A percentile compares a stretch with the other conserved stretches of the same genome.
Evolutionary conservation across 2,113 vertebrate genomes (phyloP).

Genomic region (Ginglymostoma cirratum): DNA sequence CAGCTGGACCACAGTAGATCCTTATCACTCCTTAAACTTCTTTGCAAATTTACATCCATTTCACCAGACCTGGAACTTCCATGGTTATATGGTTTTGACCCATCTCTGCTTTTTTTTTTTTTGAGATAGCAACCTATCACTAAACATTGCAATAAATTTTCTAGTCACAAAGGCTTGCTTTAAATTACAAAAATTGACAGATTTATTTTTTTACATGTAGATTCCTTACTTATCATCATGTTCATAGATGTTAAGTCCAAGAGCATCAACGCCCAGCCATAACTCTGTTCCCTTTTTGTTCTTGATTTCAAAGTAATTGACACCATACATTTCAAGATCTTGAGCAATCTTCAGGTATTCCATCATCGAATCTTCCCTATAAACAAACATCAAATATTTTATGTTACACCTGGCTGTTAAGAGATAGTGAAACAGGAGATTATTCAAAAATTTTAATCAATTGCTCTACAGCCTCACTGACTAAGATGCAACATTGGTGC

Average conservation of each 20-base stretch:
- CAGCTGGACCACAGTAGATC: background rate
- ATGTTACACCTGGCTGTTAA: background rate
- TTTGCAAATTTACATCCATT: background rate
- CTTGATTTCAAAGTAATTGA: constrained; percentile 98
- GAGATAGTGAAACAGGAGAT: no score
- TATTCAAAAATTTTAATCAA: background rate
- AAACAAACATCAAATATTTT: constrained; percentile 43
- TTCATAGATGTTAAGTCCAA: constrained; percentile 96
- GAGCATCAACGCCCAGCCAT: constrained; percentile 91
- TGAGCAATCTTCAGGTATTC: constrained; percentile 96
- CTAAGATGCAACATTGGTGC: no score
- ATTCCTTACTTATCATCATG: constrained; percentile 86
- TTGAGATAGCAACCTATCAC: background rate
- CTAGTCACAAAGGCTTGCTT: background rate
- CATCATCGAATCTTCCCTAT: constrained; percentile 97
- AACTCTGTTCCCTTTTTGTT: constrained; percentile 97
- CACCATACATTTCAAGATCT: constrained; percentile 96
- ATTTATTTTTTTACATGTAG: background rate
- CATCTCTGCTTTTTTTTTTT: background rate
- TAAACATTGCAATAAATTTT: background rate
- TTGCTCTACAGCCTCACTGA: background rate
- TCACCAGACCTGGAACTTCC: background rate
- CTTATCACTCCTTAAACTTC: background rate
- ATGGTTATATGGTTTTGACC: background rate
- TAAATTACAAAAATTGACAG: background rate